Evolutionary conservation across 2,113 vertebrate species (phyloP).

Genomic region (Odontesthes bonariensis): DNA sequence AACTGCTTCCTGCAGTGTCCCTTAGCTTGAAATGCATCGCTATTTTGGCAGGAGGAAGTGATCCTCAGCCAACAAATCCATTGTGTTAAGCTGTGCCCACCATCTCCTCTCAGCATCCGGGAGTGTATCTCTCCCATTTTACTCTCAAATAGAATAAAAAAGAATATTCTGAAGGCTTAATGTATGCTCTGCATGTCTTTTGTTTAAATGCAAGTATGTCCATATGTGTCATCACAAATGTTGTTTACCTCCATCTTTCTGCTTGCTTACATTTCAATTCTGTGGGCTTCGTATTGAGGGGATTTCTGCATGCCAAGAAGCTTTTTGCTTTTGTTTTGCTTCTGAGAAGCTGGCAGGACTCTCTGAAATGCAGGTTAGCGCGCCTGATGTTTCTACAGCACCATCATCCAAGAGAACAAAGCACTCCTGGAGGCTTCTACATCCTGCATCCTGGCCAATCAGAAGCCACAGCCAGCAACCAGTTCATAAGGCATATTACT

Average conservation of each 20-base stretch:
- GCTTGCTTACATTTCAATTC: not conserved
- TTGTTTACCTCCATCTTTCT: not conserved
- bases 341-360: conserved; percentile 31
- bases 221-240: not conserved
- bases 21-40: conserved; percentile 44
- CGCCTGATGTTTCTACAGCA: conserved; percentile 52
- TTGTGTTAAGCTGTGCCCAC: conserved; percentile 49
- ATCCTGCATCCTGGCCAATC: conserved; percentile 36
- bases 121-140: conserved; percentile 43
- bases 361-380: conserved; percentile 56
- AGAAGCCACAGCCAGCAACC: conserved; percentile 34
- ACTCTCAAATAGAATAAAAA: conserved; percentile 19
- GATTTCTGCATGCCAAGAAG: conserved; percentile 21
- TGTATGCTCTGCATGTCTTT: conserved; percentile 9
- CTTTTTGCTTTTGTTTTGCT: conserved; percentile 39
- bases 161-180: not conserved
- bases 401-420: conserved; percentile 49
- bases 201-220: not conserved
- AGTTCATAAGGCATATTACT: conserved; percentile 12
- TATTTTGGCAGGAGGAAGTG: conserved; percentile 48
- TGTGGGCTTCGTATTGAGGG: conserved; percentile 11
- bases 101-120: conserved; percentile 31
- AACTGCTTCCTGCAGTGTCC: conserved; percentile 41
- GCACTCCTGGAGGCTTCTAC: conserved; percentile 27
- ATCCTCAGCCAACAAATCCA: conserved; percentile 52